A percentile compares a stretch with the other conserved stretches of the same genome.
Evolutionary conservation across 1,140 invertebrate genomes (phyloP).

Genomic region (Leptinotarsa texana): DNA sequence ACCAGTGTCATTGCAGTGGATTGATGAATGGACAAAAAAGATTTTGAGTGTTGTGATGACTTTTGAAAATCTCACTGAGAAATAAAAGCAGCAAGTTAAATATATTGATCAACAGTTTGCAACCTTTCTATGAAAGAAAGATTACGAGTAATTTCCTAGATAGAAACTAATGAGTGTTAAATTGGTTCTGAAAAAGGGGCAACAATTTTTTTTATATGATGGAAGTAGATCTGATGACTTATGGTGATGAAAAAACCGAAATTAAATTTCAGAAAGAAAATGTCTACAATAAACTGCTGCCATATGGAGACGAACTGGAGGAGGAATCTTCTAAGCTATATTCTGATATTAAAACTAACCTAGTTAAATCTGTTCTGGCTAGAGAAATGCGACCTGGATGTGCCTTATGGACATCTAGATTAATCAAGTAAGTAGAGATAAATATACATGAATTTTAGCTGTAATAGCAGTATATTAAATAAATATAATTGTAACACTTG

Average conservation of each 20-base stretch:
- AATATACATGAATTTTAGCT: background rate
- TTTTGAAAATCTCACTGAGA: no score
- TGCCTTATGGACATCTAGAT: constrained; percentile 64
- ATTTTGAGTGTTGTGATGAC: no score
- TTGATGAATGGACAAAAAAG: no score
- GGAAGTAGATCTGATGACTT: background rate
- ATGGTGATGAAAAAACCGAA: background rate
- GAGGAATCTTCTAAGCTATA: constrained; percentile 65
- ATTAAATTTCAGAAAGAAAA: constrained; percentile 64
- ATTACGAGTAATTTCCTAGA: no score
- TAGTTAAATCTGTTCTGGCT: constrained; percentile 68
- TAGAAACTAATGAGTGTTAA: no score
- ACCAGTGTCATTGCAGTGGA: no score
- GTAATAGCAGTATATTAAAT: background rate
- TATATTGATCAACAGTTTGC: no score
- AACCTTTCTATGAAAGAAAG: no score
- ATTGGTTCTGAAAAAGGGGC: background rate
- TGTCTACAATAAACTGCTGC: constrained; percentile 68
- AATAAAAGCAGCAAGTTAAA: no score
- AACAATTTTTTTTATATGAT: background rate
- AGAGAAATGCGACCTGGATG: constrained; percentile 71
- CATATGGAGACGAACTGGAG: constrained; percentile 68
- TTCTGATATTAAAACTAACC: constrained; percentile 69
- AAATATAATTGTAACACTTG: background rate
- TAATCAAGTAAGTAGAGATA: constrained; percentile 64